phyloP scores from a whole-genome alignment of 2,113 vertebrate species.

The Maccullochella peelii region DNA sequence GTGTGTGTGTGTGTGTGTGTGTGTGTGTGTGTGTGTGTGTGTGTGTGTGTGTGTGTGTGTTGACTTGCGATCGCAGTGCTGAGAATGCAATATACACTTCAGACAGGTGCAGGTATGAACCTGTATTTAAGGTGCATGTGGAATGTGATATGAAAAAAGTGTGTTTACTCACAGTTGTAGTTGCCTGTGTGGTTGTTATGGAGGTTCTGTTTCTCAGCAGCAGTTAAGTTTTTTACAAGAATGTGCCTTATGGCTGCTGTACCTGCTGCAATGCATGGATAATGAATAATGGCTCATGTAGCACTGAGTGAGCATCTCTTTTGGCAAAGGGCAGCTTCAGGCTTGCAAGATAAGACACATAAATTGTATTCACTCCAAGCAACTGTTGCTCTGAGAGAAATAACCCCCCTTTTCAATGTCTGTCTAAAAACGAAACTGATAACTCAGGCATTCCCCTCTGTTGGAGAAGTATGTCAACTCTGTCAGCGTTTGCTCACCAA shows the following conservation, averaged over 20 bases:
- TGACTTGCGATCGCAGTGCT: neutral
- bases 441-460: slow-evolving; percentile 37
- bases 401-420: slow-evolving; percentile 4
- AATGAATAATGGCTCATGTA: slow-evolving; percentile 33
- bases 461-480: slow-evolving; percentile 25
- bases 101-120: slow-evolving; percentile 39
- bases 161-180: slow-evolving; percentile 40
- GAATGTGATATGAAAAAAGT: slow-evolving; percentile 16
- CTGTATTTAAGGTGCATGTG: slow-evolving; percentile 27
- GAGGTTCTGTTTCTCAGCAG: slow-evolving; percentile 23
- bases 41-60: neutral
- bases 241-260: neutral
- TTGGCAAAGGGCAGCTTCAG: slow-evolving; percentile 16
- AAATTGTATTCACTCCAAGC: slow-evolving; percentile 11
- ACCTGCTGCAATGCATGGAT: slow-evolving; percentile 12
- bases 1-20: neutral
- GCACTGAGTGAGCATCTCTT: neutral
- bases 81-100: neutral
- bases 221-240: neutral
- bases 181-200: slow-evolving; percentile 48
- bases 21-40: neutral
- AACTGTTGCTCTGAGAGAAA: slow-evolving; percentile 14
- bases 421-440: slow-evolving; percentile 48
- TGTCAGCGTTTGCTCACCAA: slow-evolving; percentile 16
- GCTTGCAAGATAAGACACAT: slow-evolving; percentile 40